A percentile compares a stretch with the other conserved stretches of the same genome.
phyloP scores from a whole-genome alignment of 2,113 vertebrate genomes.

The Anas platyrhynchos region DNA sequence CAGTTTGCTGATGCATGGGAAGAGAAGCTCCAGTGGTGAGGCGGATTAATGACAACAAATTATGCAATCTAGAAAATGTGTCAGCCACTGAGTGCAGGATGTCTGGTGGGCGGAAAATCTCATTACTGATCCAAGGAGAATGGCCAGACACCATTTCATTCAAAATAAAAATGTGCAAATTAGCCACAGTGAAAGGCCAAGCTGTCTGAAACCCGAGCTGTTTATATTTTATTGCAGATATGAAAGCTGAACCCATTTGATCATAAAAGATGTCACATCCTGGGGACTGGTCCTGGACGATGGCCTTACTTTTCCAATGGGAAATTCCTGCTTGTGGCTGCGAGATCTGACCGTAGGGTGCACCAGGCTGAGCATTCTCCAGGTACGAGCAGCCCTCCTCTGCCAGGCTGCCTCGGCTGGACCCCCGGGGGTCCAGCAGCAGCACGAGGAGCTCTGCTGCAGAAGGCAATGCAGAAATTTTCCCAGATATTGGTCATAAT shows the following conservation, averaged over 20 bases:
- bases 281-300: no score
- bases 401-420: accelerated
- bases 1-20: background rate
- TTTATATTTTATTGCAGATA: accelerated
- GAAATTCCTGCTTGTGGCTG: background rate
- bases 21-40: background rate
- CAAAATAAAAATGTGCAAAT: background rate
- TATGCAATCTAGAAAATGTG: background rate
- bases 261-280: background rate
- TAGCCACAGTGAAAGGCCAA: background rate
- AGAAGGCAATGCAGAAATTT: background rate
- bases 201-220: background rate
- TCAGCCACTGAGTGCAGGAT: background rate
- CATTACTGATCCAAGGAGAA: background rate
- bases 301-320: background rate
- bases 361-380: background rate
- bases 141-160: background rate
- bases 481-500: background rate
- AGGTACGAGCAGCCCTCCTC: accelerated
- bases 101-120: background rate
- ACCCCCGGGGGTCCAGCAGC: background rate
- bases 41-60: background rate
- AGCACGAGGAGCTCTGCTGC: background rate
- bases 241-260: background rate
- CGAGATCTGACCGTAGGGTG: accelerated